Conservation (phyloP, 2,888 invertebrate genomes). For the Pseudoips prasinana region DNA sequence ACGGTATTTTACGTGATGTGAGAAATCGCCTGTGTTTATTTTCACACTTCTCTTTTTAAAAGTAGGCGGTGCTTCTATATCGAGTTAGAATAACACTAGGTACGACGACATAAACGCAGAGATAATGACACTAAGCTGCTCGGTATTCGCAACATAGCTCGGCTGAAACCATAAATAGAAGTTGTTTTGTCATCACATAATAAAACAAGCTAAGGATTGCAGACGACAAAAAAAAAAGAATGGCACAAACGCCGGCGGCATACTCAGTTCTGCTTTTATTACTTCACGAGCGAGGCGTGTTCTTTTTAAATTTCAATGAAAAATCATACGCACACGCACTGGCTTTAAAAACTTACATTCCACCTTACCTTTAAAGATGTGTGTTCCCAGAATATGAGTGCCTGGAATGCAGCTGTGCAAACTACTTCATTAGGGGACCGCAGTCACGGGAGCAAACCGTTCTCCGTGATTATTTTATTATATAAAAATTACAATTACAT, state of each 20-base stretch:
- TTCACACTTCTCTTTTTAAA: too few relatives aligned
- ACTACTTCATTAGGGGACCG: constrained; percentile 61
- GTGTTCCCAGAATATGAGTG: constrained; percentile 69
- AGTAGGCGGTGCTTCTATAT: too few relatives aligned
- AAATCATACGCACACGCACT: constrained; percentile 62
- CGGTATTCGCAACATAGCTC: constrained; percentile 41
- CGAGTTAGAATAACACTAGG: too few relatives aligned
- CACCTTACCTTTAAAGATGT: constrained; percentile 56
- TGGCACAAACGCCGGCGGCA: constrained; percentile 47
- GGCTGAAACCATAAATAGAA: constrained; percentile 48
- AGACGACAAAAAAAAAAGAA: constrained; percentile 58
- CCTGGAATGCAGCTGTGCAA: constrained; percentile 62
- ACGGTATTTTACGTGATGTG: too few relatives aligned
- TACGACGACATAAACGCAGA: too few relatives aligned
- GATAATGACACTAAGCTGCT: constrained; percentile 26
- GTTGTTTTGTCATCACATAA: constrained; percentile 57
- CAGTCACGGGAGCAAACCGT: constrained; percentile 24
- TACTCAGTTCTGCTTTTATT: constrained; percentile 56
- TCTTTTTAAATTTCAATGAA: constrained; percentile 75
- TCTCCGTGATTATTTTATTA: constrained; percentile 8
- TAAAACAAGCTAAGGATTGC: constrained; percentile 57
- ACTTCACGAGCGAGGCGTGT: constrained; percentile 42
- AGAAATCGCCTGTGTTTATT: too few relatives aligned
- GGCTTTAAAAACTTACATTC: constrained; percentile 61
- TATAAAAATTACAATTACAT: background rate